These are phyloP conservation scores for Microhierax caerulescens DNA, from an alignment of 2,797 vertebrate genomes.

Conservation along the genomic window DNA sequence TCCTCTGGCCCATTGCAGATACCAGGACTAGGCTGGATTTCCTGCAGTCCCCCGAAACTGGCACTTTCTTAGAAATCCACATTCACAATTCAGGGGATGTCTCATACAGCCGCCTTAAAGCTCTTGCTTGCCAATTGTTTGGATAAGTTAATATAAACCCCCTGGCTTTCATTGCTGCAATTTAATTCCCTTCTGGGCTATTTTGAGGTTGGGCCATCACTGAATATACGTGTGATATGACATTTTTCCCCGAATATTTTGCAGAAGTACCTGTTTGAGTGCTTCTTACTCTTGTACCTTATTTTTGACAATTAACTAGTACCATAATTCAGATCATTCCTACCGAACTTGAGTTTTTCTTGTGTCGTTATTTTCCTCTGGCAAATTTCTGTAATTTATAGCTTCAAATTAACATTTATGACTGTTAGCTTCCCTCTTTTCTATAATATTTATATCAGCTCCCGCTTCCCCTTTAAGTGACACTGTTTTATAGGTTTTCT, in stretches of 20 bases:
- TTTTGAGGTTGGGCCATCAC: neutral
- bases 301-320: constrained; percentile 14
- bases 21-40: neutral
- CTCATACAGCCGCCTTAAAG: neutral
- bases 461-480: constrained; percentile 52
- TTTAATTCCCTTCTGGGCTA: neutral
- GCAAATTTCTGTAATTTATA: constrained; percentile 62
- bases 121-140: neutral
- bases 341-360: constrained; percentile 6
- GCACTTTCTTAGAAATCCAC: neutral
- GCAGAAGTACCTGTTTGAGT: neutral
- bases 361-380: constrained; percentile 41
- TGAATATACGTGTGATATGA: neutral
- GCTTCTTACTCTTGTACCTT: neutral
- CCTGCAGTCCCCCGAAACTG: neutral
- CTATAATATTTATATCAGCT: constrained; percentile 49
- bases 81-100: neutral
- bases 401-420: constrained; percentile 60
- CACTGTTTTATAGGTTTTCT: constrained; percentile 58
- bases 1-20: neutral
- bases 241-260: neutral
- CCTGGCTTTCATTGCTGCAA: neutral
- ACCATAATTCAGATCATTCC: neutral
- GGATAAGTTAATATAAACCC: neutral
- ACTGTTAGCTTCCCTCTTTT: constrained; percentile 62